Evolutionary conservation across 2,113 vertebrate genomes (phyloP).

Genomic region (Astatoreochromis straeleni): DNA sequence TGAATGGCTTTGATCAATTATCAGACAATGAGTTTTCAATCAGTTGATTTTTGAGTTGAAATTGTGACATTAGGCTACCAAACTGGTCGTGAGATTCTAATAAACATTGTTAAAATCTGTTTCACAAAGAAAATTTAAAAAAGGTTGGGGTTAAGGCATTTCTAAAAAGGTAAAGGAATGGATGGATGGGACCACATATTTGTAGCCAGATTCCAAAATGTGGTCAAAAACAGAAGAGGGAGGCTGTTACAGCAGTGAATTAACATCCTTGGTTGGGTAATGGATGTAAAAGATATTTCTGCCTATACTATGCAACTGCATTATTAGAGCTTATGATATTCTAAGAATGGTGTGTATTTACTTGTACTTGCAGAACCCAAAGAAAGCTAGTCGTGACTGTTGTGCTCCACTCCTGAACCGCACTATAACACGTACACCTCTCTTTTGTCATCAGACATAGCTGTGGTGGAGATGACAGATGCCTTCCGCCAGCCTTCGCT

Average conservation of each 20-base stretch:
- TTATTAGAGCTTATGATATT: not conserved
- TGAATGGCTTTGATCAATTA: not conserved
- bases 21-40: not conserved
- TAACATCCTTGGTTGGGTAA: not conserved
- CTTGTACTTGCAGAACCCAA: not conserved
- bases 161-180: not conserved
- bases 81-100: not conserved
- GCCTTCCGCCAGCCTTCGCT: constrained; percentile 96
- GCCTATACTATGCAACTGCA: not conserved
- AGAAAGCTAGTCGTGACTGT: not conserved
- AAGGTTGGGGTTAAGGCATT: not conserved
- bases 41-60: not conserved
- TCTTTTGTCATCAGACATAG: constrained; percentile 77
- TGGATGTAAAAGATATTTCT: not conserved
- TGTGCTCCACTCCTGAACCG: not conserved
- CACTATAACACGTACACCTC: not conserved
- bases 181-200: not conserved
- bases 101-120: not conserved
- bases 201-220: not conserved
- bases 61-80: not conserved
- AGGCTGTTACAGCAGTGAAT: not conserved
- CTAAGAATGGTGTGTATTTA: not conserved
- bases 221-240: not conserved
- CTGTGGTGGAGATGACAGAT: constrained; percentile 96
- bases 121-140: not conserved